A percentile compares a stretch with the other conserved stretches of the same genome.
phyloP scores from a whole-genome alignment of 2,888 invertebrate genomes.

The Eilema depressum region DNA sequence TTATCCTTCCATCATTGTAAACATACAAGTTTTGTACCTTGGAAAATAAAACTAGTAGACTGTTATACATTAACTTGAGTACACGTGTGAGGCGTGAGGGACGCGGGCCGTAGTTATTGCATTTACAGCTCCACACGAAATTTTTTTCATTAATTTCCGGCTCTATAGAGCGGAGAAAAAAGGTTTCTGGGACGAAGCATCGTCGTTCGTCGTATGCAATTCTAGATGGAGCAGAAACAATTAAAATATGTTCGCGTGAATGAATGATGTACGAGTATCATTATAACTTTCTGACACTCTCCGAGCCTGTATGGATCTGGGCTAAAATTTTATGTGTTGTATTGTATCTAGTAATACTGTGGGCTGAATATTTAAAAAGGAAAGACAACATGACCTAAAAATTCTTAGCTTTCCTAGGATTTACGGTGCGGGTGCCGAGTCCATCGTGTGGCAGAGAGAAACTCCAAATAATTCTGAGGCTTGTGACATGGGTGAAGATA shows the following conservation, averaged over 20 bases:
- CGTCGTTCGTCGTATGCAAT: background rate
- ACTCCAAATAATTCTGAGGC: too few species aligned
- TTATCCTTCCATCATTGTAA: too few species aligned
- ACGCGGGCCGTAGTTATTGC: too few species aligned
- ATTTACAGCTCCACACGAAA: background rate
- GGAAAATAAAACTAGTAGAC: too few species aligned
- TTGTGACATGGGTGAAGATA: too few species aligned
- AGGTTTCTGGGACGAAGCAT: background rate
- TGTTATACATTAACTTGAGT: too few species aligned
- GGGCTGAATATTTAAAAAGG: background rate
- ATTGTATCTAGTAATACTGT: background rate
- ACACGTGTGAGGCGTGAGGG: too few species aligned
- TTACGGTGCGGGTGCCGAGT: too few species aligned
- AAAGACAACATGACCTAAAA: background rate
- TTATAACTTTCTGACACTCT: slow-evolving; percentile 7
- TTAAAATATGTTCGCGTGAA: slow-evolving; percentile 9
- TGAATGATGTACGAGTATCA: slow-evolving; percentile 14
- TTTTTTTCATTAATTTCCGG: background rate
- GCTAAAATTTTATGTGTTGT: background rate
- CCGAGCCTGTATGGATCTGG: background rate
- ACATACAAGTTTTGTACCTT: too few species aligned
- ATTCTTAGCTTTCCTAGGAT: too few species aligned
- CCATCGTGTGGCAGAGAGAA: too few species aligned
- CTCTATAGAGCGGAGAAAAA: slow-evolving; percentile 8
- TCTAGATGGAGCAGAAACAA: slow-evolving; percentile 2